phyloP scores from a whole-genome alignment of 1,140 invertebrate species.

The Caenorhabditis tropicalis region DNA sequence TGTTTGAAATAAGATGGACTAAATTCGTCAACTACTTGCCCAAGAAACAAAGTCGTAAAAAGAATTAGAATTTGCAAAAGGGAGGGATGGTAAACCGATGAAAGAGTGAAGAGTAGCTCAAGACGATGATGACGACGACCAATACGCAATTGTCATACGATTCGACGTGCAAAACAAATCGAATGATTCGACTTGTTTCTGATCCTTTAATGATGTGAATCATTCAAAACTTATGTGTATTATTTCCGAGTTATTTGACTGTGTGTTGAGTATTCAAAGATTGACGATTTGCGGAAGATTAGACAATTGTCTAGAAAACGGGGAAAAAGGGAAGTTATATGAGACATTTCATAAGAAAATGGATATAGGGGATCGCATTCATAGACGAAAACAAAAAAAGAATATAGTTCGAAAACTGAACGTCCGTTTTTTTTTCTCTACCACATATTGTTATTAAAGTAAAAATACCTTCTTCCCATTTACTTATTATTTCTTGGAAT shows the following conservation, averaged over 20 bases:
- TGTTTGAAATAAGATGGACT: background rate
- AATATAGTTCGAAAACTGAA: too few species aligned
- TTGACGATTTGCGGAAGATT: constrained; percentile 37
- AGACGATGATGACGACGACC: background rate
- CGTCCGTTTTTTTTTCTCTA: too few species aligned
- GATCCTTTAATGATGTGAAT: constrained; percentile 44
- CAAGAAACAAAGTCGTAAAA: constrained; percentile 16
- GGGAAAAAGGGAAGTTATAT: background rate
- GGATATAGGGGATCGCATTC: background rate
- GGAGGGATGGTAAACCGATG: background rate
- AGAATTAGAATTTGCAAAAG: constrained; percentile 33
- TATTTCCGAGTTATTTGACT: constrained; percentile 15
- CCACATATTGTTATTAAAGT: too few species aligned
- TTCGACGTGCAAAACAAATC: constrained; percentile 22
- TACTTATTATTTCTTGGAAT: too few species aligned
- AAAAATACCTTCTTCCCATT: too few species aligned
- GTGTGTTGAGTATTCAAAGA: constrained; percentile 34
- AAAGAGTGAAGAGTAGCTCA: background rate
- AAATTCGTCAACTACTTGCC: background rate
- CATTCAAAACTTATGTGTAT: constrained; percentile 43
- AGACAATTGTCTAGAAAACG: constrained; percentile 31
- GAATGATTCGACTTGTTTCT: constrained; percentile 42
- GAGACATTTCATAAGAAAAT: background rate
- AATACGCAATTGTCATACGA: background rate
- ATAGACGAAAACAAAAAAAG: background rate